Percentiles rank a stretch among this genome's conserved stretches.
Conservation (phyloP, 2,797 vertebrate species). For the Scleropages formosus region DNA sequence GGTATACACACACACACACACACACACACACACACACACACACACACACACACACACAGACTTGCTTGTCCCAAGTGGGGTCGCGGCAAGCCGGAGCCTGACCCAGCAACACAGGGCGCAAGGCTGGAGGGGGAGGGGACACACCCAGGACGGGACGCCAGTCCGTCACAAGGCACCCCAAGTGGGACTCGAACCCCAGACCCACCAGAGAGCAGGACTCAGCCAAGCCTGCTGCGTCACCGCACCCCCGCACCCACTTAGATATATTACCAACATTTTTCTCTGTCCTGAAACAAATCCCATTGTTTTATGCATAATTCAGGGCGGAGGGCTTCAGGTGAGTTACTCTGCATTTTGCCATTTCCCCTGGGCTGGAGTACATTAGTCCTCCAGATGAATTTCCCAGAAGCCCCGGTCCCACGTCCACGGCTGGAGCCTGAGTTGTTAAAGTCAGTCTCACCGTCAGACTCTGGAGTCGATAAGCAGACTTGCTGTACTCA, state of each 20-base stretch:
- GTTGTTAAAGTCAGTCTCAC: conserved; percentile 10
- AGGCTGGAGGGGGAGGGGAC: too few species aligned
- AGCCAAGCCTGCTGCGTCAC: too few species aligned
- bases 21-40: too few species aligned
- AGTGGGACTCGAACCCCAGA: too few species aligned
- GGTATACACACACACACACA: too few species aligned
- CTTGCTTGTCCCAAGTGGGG: too few species aligned
- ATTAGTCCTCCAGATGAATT: conserved; percentile 13
- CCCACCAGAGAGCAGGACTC: too few species aligned
- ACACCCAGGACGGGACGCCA: too few species aligned
- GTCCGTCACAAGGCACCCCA: too few species aligned
- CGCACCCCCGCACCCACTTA: too few species aligned
- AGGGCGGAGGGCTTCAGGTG: conserved; percentile 8
- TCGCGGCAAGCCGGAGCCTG: too few species aligned
- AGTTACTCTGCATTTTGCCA: not conserved
- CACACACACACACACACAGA: not conserved
- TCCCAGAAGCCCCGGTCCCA: not conserved
- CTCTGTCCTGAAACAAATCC: not conserved
- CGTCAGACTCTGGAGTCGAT: not conserved
- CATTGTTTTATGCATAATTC: conserved; percentile 23
- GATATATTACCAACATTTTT: not conserved
- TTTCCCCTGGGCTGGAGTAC: not conserved
- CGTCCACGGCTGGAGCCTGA: conserved; percentile 16
- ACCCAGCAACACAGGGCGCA: too few species aligned
- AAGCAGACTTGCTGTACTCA: not conserved